Base-by-base conservation (phyloP, 2,113 vertebrate species). In the Sylvietta virens region DNA sequence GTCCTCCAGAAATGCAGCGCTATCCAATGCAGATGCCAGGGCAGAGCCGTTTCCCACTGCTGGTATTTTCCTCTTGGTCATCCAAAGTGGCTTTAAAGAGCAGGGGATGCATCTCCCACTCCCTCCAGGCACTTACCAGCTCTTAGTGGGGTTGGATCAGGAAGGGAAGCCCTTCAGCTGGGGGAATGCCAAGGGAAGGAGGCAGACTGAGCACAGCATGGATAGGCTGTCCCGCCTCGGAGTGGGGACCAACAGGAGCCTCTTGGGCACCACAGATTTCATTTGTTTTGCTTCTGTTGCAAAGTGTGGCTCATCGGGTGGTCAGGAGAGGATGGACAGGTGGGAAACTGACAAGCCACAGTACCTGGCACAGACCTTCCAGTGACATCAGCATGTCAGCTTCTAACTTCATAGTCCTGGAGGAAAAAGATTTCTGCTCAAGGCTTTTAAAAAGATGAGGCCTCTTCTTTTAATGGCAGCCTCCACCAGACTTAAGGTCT, bases 381-480 rank as follows among this genome's bases (percentile, higher is more conserved):
- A 26, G 45, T n/a, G 44, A 6, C n/a, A 77, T 47, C 44, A 42
- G 11, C 0, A 0, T 1, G 0, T 56, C 35, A 39, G 2, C 26
- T 79, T 47, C 40, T 42, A 31, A 70, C 28, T 53, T 40, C 28
- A 21, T 15, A 16, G n/a, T 16, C 11, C 3, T 65, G 60, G 11
- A 15, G 31, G 9, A 4, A 33, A 76, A 53, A 11, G 28, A 53
- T 62, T 35, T 19, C 15, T 16, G 7, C 22, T n/a, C 17, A 62
- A 53, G 11, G 13, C 13, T 85, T 92, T 58, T 67, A 28, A 71
- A 79, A 62, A 54, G 10, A 2, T 31, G 2, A 51, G 5, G 45
- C 15, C 30, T 81, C 8, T 56, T 62, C 37, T 73, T 51, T 48
- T 14, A 48, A 66, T 53, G 47, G 47, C 31, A 81, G 8, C 3